These are phyloP conservation scores for Narcine bancroftii DNA, from an alignment of 2,113 vertebrate genomes.

Conservation along the genomic window DNA sequence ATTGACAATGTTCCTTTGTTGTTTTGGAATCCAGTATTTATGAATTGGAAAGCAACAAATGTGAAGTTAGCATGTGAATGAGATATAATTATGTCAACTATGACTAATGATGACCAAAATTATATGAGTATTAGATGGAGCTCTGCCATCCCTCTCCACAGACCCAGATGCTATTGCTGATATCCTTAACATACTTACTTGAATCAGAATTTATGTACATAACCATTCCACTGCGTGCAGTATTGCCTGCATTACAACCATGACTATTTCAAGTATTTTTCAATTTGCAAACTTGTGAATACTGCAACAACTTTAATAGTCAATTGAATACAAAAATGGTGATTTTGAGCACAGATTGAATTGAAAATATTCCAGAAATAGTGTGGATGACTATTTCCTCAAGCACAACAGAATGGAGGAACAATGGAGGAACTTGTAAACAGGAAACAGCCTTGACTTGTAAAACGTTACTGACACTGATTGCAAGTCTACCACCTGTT, in stretches of 20 bases:
- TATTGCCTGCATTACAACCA: not conserved
- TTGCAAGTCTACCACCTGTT: not conserved
- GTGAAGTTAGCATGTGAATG: not conserved
- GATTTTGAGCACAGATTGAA: not conserved
- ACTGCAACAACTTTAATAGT: not conserved
- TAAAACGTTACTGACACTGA: not conserved
- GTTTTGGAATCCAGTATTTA: not conserved
- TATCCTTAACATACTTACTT: not conserved
- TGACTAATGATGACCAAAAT: not conserved
- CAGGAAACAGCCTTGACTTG: not conserved
- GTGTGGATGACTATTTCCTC: not conserved
- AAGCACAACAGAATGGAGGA: not conserved
- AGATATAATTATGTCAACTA: not conserved
- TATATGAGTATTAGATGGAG: not conserved
- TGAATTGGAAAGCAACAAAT: not conserved
- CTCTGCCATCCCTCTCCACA: not conserved
- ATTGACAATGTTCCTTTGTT: not conserved
- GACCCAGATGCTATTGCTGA: not conserved
- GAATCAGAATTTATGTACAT: not conserved
- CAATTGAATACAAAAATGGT: not conserved
- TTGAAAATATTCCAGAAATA: not conserved
- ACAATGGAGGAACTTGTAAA: not conserved
- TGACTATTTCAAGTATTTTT: not conserved
- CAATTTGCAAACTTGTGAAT: not conserved
- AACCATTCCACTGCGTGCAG: not conserved